Conservation (phyloP, 2,113 vertebrate species). For the Tricholaema leucomelas region DNA sequence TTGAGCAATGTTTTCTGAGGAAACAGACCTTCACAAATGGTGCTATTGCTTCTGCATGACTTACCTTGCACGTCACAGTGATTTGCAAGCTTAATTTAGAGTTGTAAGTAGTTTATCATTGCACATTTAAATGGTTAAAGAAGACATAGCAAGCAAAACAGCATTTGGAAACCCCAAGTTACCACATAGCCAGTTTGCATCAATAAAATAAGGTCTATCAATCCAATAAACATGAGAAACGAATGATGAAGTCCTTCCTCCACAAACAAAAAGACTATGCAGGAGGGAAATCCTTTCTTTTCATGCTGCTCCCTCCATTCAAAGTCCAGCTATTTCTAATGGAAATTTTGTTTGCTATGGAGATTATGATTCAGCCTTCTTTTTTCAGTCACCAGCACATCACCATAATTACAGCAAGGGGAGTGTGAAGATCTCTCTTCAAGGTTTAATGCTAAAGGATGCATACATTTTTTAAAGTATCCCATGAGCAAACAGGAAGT, state of each 20-base stretch:
- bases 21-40: slow-evolving; percentile 24
- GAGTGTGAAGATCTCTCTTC: not conserved
- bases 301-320: slow-evolving; percentile 46
- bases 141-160: not conserved
- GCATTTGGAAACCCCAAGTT: not conserved
- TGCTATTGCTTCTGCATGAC: slow-evolving; percentile 58
- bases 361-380: slow-evolving; percentile 25
- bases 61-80: slow-evolving; percentile 44
- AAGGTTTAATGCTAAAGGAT: not conserved
- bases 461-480: not conserved
- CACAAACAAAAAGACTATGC: slow-evolving; percentile 1
- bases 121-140: slow-evolving; percentile 36
- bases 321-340: slow-evolving; percentile 43
- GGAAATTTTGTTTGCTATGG: slow-evolving; percentile 41
- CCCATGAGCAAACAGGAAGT: not conserved
- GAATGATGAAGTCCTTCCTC: slow-evolving; percentile 14
- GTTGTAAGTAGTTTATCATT: not conserved
- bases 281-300: slow-evolving; percentile 49
- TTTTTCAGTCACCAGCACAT: slow-evolving; percentile 3
- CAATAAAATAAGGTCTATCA: slow-evolving; percentile 3
- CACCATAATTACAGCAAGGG: not conserved
- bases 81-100: not conserved
- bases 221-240: slow-evolving; percentile 3
- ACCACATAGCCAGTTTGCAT: slow-evolving; percentile 3
- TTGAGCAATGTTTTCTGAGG: not conserved